phyloP scores from a whole-genome alignment of 2,113 vertebrate species.

The Cygnus buccinator region DNA sequence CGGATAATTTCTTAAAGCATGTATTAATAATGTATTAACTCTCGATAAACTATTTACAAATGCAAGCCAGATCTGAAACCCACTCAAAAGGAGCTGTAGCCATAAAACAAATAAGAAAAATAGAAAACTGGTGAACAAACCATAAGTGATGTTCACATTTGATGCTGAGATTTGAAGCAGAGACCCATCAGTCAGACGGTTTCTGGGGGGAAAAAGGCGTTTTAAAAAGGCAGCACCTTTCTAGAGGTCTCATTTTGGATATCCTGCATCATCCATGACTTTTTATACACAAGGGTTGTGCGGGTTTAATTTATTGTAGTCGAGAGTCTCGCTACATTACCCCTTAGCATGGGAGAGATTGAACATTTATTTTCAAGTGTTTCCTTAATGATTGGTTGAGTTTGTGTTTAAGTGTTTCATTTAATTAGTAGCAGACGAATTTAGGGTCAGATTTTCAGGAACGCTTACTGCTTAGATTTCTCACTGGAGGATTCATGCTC shows the following conservation, averaged over 20 bases:
- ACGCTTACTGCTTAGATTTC: neutral
- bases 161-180: neutral
- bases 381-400: neutral
- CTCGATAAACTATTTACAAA: constrained; percentile 20
- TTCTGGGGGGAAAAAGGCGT: neutral
- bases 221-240: neutral
- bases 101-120: neutral
- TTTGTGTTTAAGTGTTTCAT: neutral
- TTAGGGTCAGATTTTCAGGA: neutral
- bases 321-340: fast-evolving
- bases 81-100: neutral
- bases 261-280: neutral
- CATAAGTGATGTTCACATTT: fast-evolving
- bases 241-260: neutral
- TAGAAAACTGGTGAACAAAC: neutral
- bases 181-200: neutral
- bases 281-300: fast-evolving
- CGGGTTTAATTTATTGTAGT: neutral
- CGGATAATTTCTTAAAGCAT: neutral
- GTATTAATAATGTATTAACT: constrained; percentile 44
- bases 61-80: neutral
- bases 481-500: neutral
- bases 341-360: neutral
- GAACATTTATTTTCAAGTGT: neutral
- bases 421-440: neutral